Percentiles rank a stretch among this genome's conserved stretches.
Conservation (phyloP, 2,113 vertebrate species). For the human region GRCh38 chr11:14092501-14093000, state of each 20-base stretch:
- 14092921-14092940: not conserved
- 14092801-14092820: constrained; percentile 1
- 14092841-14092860: not conserved
- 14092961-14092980: not conserved
- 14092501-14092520: not conserved
- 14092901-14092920: constrained; percentile 4
- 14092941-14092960: constrained; percentile 33
- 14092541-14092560: not conserved
- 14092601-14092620: not conserved
- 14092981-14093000: constrained; percentile 12
- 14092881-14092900: not conserved
- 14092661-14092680: not conserved
- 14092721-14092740: constrained; percentile 29
- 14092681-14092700: not conserved
- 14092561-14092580: not conserved
- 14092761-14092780: constrained; percentile 34
- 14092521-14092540: not conserved
- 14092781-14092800: not conserved
- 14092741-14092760: not conserved
- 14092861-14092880: constrained; percentile 12
- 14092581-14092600: not conserved
- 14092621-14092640: not conserved
- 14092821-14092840: not conserved
- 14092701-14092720: not conserved
- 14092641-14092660: not conserved